Conservation (phyloP, 1,140 invertebrate genomes). For the Trichonephila clavata region DNA sequence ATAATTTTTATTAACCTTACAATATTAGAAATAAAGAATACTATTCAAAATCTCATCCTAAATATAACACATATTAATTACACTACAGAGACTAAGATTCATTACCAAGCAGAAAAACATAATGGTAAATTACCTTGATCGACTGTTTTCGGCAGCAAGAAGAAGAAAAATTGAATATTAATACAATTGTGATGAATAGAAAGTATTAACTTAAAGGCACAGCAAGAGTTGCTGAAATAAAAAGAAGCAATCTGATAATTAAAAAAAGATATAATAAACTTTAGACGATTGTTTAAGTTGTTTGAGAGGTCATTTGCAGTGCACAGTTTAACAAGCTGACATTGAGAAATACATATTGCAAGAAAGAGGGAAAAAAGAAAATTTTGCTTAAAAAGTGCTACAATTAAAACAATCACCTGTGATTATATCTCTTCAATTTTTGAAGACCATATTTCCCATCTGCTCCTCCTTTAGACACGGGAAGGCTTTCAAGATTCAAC, state of each 20-base stretch:
- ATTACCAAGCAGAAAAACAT: constrained; percentile 37
- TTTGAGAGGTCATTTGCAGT: not conserved
- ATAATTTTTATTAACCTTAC: too few relatives aligned
- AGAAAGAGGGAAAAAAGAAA: not conserved
- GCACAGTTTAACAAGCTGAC: not conserved
- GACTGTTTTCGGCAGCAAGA: constrained; percentile 65
- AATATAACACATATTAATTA: not conserved
- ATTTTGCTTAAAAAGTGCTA: not conserved
- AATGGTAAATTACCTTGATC: constrained; percentile 68
- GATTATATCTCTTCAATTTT: constrained; percentile 97
- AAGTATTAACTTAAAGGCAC: constrained; percentile 60
- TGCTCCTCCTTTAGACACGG: constrained; percentile 97
- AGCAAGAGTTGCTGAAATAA: constrained; percentile 69
- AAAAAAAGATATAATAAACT: constrained; percentile 22
- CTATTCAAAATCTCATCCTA: too few relatives aligned
- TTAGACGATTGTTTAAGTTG: not conserved
- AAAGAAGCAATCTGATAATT: constrained; percentile 65
- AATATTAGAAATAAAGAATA: too few relatives aligned
- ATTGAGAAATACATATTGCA: not conserved
- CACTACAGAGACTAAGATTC: not conserved
- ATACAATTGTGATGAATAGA: constrained; percentile 65
- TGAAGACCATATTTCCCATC: constrained; percentile 98
- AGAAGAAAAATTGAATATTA: constrained; percentile 63
- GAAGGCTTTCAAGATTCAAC: constrained; percentile 98
- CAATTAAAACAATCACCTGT: constrained; percentile 86